Evolutionary conservation across 2,113 vertebrate genomes (phyloP), one percentile per base, ranked within the genome.

Genomic region (Festucalex cinctus): DNA sequence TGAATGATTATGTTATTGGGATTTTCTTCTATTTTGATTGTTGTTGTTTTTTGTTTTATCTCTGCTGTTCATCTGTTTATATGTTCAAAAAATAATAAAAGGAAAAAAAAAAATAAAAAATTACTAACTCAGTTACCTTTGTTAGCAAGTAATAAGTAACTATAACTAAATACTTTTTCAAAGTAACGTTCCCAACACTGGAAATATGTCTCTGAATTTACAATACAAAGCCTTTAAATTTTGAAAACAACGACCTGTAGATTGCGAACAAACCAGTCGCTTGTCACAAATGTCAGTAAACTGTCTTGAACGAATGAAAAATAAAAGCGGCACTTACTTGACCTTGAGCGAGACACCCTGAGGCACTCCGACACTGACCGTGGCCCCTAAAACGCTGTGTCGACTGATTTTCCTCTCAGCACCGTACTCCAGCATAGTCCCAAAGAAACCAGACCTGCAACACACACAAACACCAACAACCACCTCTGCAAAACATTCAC

Each of bases 341-440:
- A 98, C 94, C 90, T 98, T 98, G 83, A 99, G 88, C 26, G 96
- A 95, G 58, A 99, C 93, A 7, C 97, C 97, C 85, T 98, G 97
- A 0, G 97, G 97, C 37, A 98, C 93, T 44, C 97, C 97, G 1
- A 99, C 73, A 44, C 97, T 98, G 91, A 99, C 94, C 0, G 95
- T 93, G 4, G 96, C 97, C 43, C 97, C 97, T 24, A 99, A 77
- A 64, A 98, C 64, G 4, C 97, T 98, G 92, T 99, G 97, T 58
- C 95, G 92, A 85, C 96, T 99, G 86, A 99, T 98, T 89, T 97
- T 98, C 86, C 96, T 92, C 83, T 99, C 97, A 0, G 95, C 97
- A 1, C 97, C 97, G 0, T 99, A 99, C 74, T 99, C 97, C 39
- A 98, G 90, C 78, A 99, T 91, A 0, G 95, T 96, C 70, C 97